phyloP scores from a whole-genome alignment of 2,888 invertebrate species.

The Dasysyrphus albostriatus region DNA sequence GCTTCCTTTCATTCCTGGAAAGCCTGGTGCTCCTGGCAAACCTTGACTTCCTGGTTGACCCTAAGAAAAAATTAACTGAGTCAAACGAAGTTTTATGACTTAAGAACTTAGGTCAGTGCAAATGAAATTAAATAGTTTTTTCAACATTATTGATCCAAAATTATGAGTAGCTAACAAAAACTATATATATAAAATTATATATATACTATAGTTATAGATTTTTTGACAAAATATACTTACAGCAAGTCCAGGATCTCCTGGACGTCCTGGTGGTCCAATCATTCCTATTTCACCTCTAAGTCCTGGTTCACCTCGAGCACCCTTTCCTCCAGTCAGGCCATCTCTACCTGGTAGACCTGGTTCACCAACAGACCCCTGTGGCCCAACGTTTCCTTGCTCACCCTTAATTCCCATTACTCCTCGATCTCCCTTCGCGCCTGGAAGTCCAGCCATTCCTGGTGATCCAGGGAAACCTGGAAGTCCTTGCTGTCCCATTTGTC shows the following conservation, averaged over 20 bases:
- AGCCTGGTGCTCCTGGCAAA: slow-evolving; percentile 88
- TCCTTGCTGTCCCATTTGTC: slow-evolving; percentile 89
- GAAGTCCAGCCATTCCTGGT: slow-evolving; percentile 88
- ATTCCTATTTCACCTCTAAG: slow-evolving; percentile 90
- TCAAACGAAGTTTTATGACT: no score
- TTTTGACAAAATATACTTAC: slow-evolving; percentile 84
- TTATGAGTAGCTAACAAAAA: no score
- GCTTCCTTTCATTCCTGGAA: slow-evolving; percentile 88
- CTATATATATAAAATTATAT: no score
- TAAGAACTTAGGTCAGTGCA: no score
- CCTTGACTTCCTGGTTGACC: slow-evolving; percentile 90
- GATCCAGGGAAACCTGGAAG: slow-evolving; percentile 88
- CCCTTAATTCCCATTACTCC: slow-evolving; percentile 90
- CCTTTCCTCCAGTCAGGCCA: slow-evolving; percentile 89
- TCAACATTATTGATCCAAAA: no score
- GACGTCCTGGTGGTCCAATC: slow-evolving; percentile 90
- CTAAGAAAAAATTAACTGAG: slow-evolving; percentile 84
- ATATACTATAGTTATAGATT: no score
- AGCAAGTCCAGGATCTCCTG: slow-evolving; percentile 89
- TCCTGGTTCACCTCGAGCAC: slow-evolving; percentile 90
- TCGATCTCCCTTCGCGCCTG: slow-evolving; percentile 90
- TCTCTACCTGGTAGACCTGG: slow-evolving; percentile 84
- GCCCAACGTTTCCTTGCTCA: slow-evolving; percentile 89
- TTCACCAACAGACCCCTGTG: slow-evolving; percentile 85
- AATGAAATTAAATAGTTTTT: no score